A percentile compares a stretch with the other conserved stretches of the same genome.
Evolutionary conservation across 2,113 vertebrate species (phyloP).

Genomic region (Xenopus borealis): DNA sequence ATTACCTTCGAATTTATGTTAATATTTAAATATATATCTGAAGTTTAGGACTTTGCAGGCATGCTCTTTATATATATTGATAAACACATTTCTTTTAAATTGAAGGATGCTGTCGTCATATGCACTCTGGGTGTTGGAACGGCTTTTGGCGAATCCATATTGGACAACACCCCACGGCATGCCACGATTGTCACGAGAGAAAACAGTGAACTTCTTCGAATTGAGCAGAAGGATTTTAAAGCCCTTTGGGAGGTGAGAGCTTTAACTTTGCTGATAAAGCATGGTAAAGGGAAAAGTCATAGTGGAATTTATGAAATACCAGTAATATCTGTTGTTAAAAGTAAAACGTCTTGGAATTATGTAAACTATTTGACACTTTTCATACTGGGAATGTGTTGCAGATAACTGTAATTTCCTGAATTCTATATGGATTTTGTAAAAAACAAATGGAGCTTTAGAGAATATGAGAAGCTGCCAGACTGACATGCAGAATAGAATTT

Average conservation of each 20-base stretch:
- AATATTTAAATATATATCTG: too few relatives aligned
- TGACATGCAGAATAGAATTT: not conserved
- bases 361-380: slow-evolving; percentile 50
- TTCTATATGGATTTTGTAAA: slow-evolving; percentile 33
- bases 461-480: slow-evolving; percentile 13
- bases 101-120: slow-evolving; percentile 90
- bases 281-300: not conserved
- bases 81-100: slow-evolving; percentile 36
- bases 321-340: slow-evolving; percentile 38
- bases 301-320: not conserved
- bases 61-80: not conserved
- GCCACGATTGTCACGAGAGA: slow-evolving; percentile 93
- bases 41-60: too few relatives aligned
- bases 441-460: slow-evolving; percentile 31
- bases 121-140: slow-evolving; percentile 94
- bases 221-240: slow-evolving; percentile 94
- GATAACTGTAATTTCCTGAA: slow-evolving; percentile 14
- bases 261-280: slow-evolving; percentile 37
- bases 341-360: slow-evolving; percentile 48
- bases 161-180: slow-evolving; percentile 95
- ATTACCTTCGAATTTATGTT: too few relatives aligned
- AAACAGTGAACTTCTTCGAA: slow-evolving; percentile 87
- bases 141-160: slow-evolving; percentile 94
- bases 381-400: slow-evolving; percentile 11
- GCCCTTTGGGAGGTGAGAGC: slow-evolving; percentile 90